Evolutionary conservation across 2,888 invertebrate species (phyloP).

Genomic region (Chalcis sispes): DNA sequence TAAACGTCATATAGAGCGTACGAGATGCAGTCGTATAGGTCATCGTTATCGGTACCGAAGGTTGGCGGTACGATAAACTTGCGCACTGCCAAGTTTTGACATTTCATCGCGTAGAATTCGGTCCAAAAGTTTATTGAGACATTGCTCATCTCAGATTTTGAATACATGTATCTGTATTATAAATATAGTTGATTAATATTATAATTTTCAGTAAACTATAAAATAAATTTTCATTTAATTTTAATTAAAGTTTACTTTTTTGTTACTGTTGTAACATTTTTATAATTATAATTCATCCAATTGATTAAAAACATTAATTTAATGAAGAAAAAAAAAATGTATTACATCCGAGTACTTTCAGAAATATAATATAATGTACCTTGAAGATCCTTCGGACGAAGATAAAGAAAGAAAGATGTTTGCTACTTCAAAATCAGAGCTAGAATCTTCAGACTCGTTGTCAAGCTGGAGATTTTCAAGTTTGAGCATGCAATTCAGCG

Average conservation of each 20-base stretch:
- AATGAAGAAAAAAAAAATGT: too few relatives aligned
- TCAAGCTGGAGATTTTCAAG: slow-evolving; percentile 60
- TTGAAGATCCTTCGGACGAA: not conserved
- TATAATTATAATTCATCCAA: too few relatives aligned
- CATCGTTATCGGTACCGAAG: slow-evolving; percentile 53
- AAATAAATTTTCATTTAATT: too few relatives aligned
- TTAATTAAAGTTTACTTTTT: too few relatives aligned
- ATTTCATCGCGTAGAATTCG: slow-evolving; percentile 44
- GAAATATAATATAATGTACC: not conserved
- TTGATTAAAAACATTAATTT: not conserved
- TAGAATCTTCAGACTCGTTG: slow-evolving; percentile 42
- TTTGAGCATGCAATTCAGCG: slow-evolving; percentile 65
- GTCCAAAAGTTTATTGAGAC: slow-evolving; percentile 60
- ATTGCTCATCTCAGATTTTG: slow-evolving; percentile 2
- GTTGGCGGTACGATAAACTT: slow-evolving; percentile 17
- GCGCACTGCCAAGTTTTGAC: not conserved
- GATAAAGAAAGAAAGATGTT: not conserved
- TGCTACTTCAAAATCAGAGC: not conserved
- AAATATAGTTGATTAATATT: too few relatives aligned
- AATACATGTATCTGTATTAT: not conserved
- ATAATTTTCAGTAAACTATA: too few relatives aligned
- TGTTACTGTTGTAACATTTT: too few relatives aligned
- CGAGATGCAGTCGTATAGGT: slow-evolving; percentile 78
- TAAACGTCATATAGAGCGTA: slow-evolving; percentile 78
- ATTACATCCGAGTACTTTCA: too few relatives aligned